Conservation (phyloP, 2,888 invertebrate genomes). For the Elmis aenea region DNA sequence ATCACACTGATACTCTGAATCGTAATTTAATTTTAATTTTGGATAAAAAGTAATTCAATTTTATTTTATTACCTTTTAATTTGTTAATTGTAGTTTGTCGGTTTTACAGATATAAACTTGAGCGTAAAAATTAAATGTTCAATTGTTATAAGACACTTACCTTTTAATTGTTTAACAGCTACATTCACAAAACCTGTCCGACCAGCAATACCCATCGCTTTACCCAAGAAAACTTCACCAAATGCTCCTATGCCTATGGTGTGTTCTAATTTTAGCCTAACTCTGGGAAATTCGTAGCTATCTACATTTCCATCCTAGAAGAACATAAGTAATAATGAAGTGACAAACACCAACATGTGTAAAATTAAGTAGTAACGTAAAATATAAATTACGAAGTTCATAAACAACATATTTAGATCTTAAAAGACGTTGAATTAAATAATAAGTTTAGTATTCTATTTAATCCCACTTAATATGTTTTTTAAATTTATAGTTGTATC, state of each 20-base stretch:
- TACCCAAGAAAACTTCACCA: conserved; percentile 66
- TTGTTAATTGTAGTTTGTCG: neutral
- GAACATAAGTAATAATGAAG: conserved; percentile 3
- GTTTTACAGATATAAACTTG: neutral
- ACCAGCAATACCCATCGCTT: conserved; percentile 50
- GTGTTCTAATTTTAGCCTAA: conserved; percentile 48
- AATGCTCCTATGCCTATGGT: conserved; percentile 72
- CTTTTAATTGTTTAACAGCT: conserved; percentile 70
- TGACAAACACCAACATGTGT: neutral
- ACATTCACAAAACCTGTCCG: conserved; percentile 54
- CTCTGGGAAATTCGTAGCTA: conserved; percentile 36
- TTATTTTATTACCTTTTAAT: neutral
- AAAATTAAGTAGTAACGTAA: neutral
- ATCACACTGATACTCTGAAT: no score
- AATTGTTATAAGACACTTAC: conserved; percentile 43
- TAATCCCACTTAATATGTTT: no score
- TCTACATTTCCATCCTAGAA: conserved; percentile 29
- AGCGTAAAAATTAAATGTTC: neutral
- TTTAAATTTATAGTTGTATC: no score
- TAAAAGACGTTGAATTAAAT: neutral
- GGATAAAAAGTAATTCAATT: no score
- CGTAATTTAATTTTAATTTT: no score
- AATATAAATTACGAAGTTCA: neutral
- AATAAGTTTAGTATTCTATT: no score
- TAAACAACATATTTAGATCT: conserved; percentile 1